Conservation (phyloP, 1,140 invertebrate genomes). For the Periplaneta americana region DNA sequence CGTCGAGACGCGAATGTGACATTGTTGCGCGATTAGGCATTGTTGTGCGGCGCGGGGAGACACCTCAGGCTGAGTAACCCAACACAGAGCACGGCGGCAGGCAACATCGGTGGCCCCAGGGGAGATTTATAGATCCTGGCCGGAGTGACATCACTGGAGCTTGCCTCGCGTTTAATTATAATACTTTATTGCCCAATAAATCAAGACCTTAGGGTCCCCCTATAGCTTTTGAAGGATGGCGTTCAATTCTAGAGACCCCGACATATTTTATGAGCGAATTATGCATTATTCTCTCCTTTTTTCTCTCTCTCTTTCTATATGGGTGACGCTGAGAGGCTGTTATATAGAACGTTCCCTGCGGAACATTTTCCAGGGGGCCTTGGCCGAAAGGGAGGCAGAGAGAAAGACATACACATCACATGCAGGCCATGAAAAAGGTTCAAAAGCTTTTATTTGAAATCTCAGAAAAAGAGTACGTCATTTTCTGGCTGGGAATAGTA, state of each 20-base stretch:
- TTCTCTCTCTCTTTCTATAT: constrained; percentile 14
- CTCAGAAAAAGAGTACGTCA: too few relatives aligned
- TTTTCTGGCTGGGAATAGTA: too few relatives aligned
- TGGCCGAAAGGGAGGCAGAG: background rate
- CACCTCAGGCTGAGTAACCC: background rate
- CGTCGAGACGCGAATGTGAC: too few relatives aligned
- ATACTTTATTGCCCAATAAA: constrained; percentile 28
- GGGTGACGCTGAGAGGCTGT: constrained; percentile 1
- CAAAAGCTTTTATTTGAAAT: background rate
- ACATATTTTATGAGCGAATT: constrained; percentile 43
- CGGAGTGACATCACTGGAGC: constrained; percentile 36
- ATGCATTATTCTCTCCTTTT: constrained; percentile 36
- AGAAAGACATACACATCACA: background rate
- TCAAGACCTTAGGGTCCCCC: constrained; percentile 23
- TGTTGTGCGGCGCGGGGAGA: background rate
- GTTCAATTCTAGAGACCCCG: constrained; percentile 37
- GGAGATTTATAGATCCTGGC: constrained; percentile 37
- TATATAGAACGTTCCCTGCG: constrained; percentile 1
- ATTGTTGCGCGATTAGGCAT: background rate
- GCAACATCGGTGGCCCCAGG: constrained; percentile 18
- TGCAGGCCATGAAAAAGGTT: too few relatives aligned
- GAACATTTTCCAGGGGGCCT: constrained; percentile 1
- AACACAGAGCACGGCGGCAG: background rate
- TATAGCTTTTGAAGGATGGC: constrained; percentile 38
- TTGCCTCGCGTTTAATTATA: constrained; percentile 32